Percentiles rank a stretch among this genome's conserved stretches.
These are phyloP conservation scores for Corythoichthys haematopterus DNA, from an alignment of 2,113 vertebrate species.

Conservation along the genomic window DNA sequence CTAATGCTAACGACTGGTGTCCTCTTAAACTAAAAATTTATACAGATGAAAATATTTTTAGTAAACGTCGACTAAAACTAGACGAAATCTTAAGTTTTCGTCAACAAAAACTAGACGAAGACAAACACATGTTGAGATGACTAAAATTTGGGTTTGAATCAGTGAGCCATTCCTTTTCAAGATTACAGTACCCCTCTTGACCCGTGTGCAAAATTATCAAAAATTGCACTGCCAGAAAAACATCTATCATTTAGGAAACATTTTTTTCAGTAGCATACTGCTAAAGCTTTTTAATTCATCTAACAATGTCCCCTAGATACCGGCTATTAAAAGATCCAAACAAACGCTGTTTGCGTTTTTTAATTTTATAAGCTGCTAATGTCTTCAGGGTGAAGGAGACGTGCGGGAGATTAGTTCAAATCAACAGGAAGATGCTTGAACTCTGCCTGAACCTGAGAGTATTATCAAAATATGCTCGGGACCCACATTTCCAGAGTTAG, in stretches of 20 bases:
- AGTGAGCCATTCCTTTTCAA: not conserved
- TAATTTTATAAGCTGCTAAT: conserved; percentile 16
- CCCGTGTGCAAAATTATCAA: not conserved
- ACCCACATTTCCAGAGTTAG: conserved; percentile 22
- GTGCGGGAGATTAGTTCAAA: conserved; percentile 28
- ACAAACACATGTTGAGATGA: no score
- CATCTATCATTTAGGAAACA: not conserved
- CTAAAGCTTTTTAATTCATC: not conserved
- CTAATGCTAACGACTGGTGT: no score
- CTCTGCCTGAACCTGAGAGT: conserved; percentile 42
- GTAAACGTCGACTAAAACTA: no score
- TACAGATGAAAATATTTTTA: no score
- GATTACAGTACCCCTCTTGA: not conserved
- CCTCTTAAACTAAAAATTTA: no score
- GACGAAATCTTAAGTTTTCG: no score
- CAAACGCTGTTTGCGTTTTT: conserved; percentile 6
- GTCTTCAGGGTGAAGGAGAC: conserved; percentile 27
- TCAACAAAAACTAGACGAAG: no score
- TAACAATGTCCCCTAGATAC: not conserved
- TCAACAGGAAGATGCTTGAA: conserved; percentile 37
- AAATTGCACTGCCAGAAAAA: not conserved
- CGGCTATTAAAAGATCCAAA: conserved; percentile 14
- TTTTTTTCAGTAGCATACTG: not conserved
- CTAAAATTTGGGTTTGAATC: not conserved
- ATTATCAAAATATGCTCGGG: conserved; percentile 22